Conservation (phyloP, 2,888 invertebrate genomes). For the Andrena chrysosceles region DNA sequence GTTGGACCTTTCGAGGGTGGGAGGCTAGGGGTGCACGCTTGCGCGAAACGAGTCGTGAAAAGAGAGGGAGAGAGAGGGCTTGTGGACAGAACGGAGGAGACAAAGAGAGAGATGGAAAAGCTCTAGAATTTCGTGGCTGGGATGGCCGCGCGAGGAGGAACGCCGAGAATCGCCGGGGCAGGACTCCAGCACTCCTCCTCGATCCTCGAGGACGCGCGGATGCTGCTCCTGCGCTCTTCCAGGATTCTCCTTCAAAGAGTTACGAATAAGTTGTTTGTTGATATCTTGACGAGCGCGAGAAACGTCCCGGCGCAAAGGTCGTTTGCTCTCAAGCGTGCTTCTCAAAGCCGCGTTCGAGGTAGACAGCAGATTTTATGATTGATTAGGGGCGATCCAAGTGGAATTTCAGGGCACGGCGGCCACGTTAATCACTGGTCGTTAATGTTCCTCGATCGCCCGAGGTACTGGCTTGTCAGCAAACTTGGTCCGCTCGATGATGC, state of each 20-base stretch:
- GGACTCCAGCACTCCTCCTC: constrained; percentile 76
- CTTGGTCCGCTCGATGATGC: constrained; percentile 22
- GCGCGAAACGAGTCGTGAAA: constrained; percentile 56
- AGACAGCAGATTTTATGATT: constrained; percentile 1
- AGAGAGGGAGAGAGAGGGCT: constrained; percentile 44
- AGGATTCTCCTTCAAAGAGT: background rate
- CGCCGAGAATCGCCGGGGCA: constrained; percentile 62
- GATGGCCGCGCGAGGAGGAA: constrained; percentile 64
- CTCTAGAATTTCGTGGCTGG: constrained; percentile 63
- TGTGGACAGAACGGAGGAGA: constrained; percentile 30
- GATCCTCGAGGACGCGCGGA: constrained; percentile 67
- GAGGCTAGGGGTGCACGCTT: constrained; percentile 65
- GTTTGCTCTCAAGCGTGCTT: background rate
- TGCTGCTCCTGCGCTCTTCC: constrained; percentile 38
- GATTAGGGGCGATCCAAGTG: background rate
- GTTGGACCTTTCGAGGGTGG: constrained; percentile 68
- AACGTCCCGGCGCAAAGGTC: background rate
- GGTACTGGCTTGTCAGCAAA: constrained; percentile 1
- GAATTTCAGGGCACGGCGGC: constrained; percentile 4
- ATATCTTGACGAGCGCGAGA: background rate
- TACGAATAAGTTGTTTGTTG: background rate
- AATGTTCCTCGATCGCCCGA: constrained; percentile 30
- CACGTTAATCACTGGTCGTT: constrained; percentile 49
- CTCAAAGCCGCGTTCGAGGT: background rate
- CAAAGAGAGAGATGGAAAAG: constrained; percentile 59